Evolutionary conservation across 2,113 vertebrate genomes (phyloP).

Genomic region (Saimiri boliviensis): DNA sequence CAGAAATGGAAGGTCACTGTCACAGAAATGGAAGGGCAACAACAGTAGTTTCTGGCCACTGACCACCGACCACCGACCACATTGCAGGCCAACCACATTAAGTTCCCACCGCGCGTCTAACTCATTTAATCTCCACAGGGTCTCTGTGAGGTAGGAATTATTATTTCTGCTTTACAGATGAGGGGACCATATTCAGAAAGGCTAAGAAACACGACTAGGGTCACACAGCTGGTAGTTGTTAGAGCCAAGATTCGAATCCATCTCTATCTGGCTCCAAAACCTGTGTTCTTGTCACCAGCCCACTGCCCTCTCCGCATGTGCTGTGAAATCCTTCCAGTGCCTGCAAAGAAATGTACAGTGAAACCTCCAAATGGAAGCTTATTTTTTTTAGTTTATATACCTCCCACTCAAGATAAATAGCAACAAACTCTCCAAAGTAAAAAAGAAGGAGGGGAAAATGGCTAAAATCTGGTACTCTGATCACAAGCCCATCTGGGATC

Average conservation of each 20-base stretch:
- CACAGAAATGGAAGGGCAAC: not conserved
- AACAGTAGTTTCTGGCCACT: not conserved
- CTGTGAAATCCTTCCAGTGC: not conserved
- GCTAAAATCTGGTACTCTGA: not conserved
- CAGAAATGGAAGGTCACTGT: not conserved
- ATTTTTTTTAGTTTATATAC: not conserved
- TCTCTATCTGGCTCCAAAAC: not conserved
- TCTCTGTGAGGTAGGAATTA: not conserved
- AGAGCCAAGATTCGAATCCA: not conserved
- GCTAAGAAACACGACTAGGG: not conserved
- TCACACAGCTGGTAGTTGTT: not conserved
- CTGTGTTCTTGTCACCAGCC: not conserved
- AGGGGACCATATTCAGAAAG: not conserved
- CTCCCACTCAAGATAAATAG: not conserved
- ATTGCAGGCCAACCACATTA: not conserved
- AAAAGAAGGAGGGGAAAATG: slow-evolving; percentile 28
- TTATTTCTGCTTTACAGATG: not conserved
- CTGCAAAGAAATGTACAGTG: not conserved
- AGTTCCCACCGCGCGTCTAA: not conserved
- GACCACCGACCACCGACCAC: not conserved
- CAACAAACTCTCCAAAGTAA: not conserved
- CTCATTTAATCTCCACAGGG: not conserved
- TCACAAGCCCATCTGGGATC: not conserved
- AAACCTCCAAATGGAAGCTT: not conserved
- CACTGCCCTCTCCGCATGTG: not conserved